phyloP scores from a whole-genome alignment of 2,113 vertebrate genomes.

The Percopsis transmontana region DNA sequence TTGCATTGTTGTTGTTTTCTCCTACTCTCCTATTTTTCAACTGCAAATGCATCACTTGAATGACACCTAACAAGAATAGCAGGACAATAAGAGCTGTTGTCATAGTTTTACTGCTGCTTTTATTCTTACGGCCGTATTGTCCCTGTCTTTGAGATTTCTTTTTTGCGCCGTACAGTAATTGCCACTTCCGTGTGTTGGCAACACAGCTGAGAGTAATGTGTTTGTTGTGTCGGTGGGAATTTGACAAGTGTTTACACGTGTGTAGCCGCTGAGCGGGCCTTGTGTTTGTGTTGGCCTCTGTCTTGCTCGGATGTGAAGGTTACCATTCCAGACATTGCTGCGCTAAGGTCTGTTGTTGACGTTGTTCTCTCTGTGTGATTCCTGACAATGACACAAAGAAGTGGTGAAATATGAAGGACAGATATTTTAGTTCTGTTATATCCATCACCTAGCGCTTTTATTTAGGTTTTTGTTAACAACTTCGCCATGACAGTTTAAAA shows the following conservation, averaged over 20 bases:
- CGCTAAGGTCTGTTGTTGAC: conserved; percentile 64
- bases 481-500: conserved; percentile 21
- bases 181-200: conserved; percentile 41
- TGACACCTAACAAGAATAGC: conserved; percentile 10
- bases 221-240: conserved; percentile 39
- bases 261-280: conserved; percentile 49
- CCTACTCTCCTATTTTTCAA: not conserved
- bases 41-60: not conserved
- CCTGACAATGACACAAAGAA: conserved; percentile 55
- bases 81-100: conserved; percentile 20
- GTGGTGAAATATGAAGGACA: conserved; percentile 63
- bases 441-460: conserved; percentile 41
- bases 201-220: conserved; percentile 30
- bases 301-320: conserved; percentile 67
- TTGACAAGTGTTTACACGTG: conserved; percentile 72
- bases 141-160: conserved; percentile 3
- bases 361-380: conserved; percentile 59
- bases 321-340: conserved; percentile 67
- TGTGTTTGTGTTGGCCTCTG: conserved; percentile 11
- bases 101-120: no score
- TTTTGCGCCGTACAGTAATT: conserved; percentile 25
- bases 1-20: not conserved
- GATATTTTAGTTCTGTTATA: conserved; percentile 45
- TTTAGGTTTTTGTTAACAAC: conserved; percentile 42
- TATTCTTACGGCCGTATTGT: not conserved